Conservation (phyloP, 2,113 vertebrate genomes). For the Notarius lentiginosus region DNA sequence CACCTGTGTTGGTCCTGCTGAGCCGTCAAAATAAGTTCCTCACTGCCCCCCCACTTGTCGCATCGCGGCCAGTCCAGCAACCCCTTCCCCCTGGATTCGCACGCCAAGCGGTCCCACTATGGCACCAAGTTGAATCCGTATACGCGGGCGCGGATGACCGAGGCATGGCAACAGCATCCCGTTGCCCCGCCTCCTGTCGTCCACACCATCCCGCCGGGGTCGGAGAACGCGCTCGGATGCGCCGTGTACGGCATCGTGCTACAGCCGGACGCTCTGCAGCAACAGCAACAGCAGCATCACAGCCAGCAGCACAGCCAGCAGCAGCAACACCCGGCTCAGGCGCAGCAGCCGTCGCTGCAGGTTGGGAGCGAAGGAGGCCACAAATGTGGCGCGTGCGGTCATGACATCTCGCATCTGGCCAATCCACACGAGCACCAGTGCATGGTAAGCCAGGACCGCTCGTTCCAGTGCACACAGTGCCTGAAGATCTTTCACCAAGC, state of each 20-base stretch:
- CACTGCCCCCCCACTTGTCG: conserved; percentile 44
- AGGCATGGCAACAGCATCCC: conserved; percentile 82
- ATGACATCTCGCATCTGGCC: conserved; percentile 87
- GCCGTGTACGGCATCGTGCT: conserved; percentile 94
- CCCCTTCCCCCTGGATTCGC: conserved; percentile 52
- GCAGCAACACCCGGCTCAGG: conserved; percentile 66
- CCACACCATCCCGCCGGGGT: conserved; percentile 82
- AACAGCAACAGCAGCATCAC: conserved; percentile 73
- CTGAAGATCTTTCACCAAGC: conserved; percentile 98
- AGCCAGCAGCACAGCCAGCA: conserved; percentile 63
- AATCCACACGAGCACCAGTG: conserved; percentile 96
- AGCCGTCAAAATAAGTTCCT: conserved; percentile 70
- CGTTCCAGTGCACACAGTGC: conserved; percentile 97
- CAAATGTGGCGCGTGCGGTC: conserved; percentile 91
- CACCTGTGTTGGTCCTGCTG: conserved; percentile 38
- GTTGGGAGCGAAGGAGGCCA: conserved; percentile 79
- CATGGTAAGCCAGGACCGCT: conserved; percentile 88
- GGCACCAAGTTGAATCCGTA: conserved; percentile 76
- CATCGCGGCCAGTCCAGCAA: conserved; percentile 47
- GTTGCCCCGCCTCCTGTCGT: conserved; percentile 82
- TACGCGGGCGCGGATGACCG: conserved; percentile 72
- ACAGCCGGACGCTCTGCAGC: conserved; percentile 82
- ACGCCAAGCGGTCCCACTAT: conserved; percentile 64
- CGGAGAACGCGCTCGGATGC: conserved; percentile 88
- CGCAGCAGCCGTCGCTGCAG: conserved; percentile 68